Base-by-base conservation (phyloP, 2,113 vertebrate genomes). In the Dicerorhinus sumatrensis region DNA sequence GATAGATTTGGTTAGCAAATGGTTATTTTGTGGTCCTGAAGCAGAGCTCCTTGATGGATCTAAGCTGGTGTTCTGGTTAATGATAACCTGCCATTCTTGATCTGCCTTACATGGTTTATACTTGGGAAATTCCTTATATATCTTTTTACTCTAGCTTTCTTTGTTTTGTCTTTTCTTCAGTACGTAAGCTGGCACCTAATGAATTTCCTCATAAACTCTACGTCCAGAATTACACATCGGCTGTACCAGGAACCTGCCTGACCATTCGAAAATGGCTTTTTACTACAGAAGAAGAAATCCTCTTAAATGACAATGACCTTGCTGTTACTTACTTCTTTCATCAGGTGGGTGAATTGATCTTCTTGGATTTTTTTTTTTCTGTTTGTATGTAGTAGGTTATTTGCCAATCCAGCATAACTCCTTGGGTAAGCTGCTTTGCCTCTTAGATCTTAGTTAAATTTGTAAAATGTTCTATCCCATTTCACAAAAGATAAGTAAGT, bases 161-260 rank as follows among this genome's bases (percentile, higher is more conserved):
- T 82, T 96, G 29, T 93, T 95, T 91, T 97, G 58, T 93, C 65
- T 96, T 62, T 56, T 79, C 88, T 90, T 81, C 18, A 99, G 99
- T 99, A 92, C 99, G 99, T 91, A 99, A 99, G 86, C 96, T 99
- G 98, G 99, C 99, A 0, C 99, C 99, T 97, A 99, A 99, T 5
- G 99, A 99, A 97, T 99, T 99, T 97, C 99, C 99, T 39, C 99
- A 99, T 99, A 99, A 99, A 98, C 99, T 99, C 12, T 99, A 99
- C 58, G 99, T 99, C 95, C 99, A 99, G 99, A 99, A 99, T 97
- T 99, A 99, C 98, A 99, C 99, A 0, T 99, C 99, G 1, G 99
- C 99, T 0, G 99, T 99, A 97, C 99, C 99, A 0, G 99, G 99
- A 3, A 99, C 99, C 0, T 99, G 99, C 98, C 99, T 99, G 97